phyloP scores from a whole-genome alignment of 1,140 invertebrate species.

The Leptestheria dahalacensis region DNA sequence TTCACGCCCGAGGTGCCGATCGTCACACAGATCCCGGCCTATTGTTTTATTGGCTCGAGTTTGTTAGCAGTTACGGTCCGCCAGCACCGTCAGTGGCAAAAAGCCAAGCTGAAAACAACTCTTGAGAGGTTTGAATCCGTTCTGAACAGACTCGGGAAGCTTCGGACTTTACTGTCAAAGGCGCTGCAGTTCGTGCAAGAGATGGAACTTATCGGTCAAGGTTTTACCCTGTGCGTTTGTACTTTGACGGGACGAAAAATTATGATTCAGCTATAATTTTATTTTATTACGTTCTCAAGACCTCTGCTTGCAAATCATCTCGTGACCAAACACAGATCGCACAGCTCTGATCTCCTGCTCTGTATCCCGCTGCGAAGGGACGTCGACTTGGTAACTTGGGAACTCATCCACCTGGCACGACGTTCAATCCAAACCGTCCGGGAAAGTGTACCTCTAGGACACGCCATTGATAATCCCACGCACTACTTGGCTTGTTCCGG shows the following conservation, averaged over 20 bases:
- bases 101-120: too few relatives aligned
- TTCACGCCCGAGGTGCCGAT: too few relatives aligned
- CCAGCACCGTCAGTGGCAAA: too few relatives aligned
- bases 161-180: background rate
- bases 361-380: constrained; percentile 4
- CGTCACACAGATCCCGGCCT: too few relatives aligned
- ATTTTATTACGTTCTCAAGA: background rate
- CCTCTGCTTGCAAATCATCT: constrained; percentile 1
- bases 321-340: background rate
- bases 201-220: constrained; percentile 7
- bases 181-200: constrained; percentile 4
- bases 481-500: constrained; percentile 1
- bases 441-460: background rate
- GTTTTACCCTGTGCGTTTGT: constrained; percentile 3
- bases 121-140: too few relatives aligned
- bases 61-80: too few relatives aligned
- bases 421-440: background rate
- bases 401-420: background rate
- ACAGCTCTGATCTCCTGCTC: background rate
- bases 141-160: too few relatives aligned
- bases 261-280: background rate
- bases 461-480: background rate
- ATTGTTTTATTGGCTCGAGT: too few relatives aligned
- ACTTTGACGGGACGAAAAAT: background rate
- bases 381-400: background rate